These are phyloP conservation scores for Liparis tanakae DNA, from an alignment of 2,797 vertebrate species.

Conservation along the genomic window DNA sequence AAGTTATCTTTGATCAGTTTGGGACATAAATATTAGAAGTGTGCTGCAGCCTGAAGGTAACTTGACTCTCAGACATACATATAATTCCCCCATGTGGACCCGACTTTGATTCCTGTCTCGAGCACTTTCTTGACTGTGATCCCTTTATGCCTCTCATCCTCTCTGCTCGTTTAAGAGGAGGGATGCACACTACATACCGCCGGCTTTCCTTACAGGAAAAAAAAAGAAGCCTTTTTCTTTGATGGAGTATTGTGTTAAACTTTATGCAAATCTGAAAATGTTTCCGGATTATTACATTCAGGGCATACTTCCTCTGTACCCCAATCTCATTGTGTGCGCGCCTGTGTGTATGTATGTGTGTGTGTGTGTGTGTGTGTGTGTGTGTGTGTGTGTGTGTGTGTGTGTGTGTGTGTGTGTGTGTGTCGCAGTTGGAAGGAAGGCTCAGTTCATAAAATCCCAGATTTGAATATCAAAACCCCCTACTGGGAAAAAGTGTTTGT, in stretches of 20 bases:
- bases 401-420: not conserved
- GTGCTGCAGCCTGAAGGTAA: slow-evolving; percentile 49
- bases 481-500: slow-evolving; percentile 35
- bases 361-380: not conserved
- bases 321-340: slow-evolving; percentile 28
- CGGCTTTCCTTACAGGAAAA: slow-evolving; percentile 41
- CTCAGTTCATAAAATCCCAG: slow-evolving; percentile 30
- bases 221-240: slow-evolving; percentile 39
- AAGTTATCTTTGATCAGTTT: slow-evolving; percentile 61
- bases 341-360: too few species aligned
- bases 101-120: slow-evolving; percentile 64
- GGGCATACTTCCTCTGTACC: slow-evolving; percentile 40
- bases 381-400: too few species aligned
- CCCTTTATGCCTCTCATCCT: slow-evolving; percentile 62
- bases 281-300: slow-evolving; percentile 60
- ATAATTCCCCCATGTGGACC: slow-evolving; percentile 59
- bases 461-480: slow-evolving; percentile 59
- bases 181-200: slow-evolving; percentile 35
- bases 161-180: slow-evolving; percentile 43
- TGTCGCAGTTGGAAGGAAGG: slow-evolving; percentile 28
- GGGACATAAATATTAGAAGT: slow-evolving; percentile 66
- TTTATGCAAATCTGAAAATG: slow-evolving; percentile 68
- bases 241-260: slow-evolving; percentile 62
- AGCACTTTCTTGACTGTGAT: slow-evolving; percentile 61
- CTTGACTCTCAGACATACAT: slow-evolving; percentile 50